Evolutionary conservation across 1,140 invertebrate genomes (phyloP), one percentile per base, ranked within the genome.

Genomic region (Drosophila yakuba): DNA sequence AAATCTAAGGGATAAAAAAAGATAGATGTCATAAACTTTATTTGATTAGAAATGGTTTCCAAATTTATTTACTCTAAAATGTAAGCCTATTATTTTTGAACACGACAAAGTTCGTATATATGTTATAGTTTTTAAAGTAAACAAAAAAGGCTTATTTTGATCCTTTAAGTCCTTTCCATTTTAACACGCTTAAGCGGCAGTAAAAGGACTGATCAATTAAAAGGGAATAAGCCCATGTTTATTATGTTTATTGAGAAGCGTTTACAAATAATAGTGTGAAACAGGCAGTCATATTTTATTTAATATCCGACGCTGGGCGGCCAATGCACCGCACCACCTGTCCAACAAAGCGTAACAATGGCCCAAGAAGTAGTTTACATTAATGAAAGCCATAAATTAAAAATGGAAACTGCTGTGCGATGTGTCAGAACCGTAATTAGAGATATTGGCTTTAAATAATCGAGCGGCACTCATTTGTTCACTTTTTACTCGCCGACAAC

Each of bases 361-460:
- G 12, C 62, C 54, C 44, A 67, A 71, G 62, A 81, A 80, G 73
- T 69, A 78, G 78, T 82, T 79, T 86, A 77, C 69, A 78, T 68
- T 72, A 79, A 79, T 69, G 55, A 88, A 80, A 78, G 35, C 78
- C 75, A 88, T 82, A 83, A 88, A 86, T 88, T 88, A 45, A 79
- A 85, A 67, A 63, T 76, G 79, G 75, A 76, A 89, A 83, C 79
- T 86, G 71, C 67, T 83, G 63, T 74, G 66, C 64, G 78, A 79
- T 68, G 73, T 79, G 79, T 82, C 83, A 83, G 79, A 86, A 78
- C 79, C 84, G 83, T 86, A 86, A 86, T 86, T 86, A 86, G 84
- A 77, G 67, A 83, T 88, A 88, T 89, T 86, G 79, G 72, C 79
- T 78, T 71, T 76, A 67, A 76, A 82, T 77, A 73, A 74, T 76